phyloP scores from a whole-genome alignment of 2,113 vertebrate genomes.

The Gallinago undulata region DNA sequence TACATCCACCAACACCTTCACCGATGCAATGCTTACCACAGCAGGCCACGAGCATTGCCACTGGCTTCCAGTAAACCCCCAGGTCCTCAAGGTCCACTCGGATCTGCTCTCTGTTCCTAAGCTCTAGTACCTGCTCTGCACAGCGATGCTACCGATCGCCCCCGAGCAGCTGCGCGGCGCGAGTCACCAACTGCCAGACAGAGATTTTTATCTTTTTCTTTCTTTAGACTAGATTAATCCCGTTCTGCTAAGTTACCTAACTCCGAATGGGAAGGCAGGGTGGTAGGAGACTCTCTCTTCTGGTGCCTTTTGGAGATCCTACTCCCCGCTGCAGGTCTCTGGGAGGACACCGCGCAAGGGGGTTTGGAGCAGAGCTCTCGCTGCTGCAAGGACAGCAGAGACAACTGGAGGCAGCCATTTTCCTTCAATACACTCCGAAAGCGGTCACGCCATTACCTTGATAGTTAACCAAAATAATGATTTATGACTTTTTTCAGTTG shows the following conservation, averaged over 20 bases:
- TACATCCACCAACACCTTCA: background rate
- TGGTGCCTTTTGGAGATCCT: background rate
- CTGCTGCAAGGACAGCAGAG: background rate
- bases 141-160: fast-evolving
- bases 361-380: background rate
- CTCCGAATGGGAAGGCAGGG: background rate
- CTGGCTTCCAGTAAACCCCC: background rate
- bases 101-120: fast-evolving
- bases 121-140: background rate
- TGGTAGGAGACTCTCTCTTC: background rate
- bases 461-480: background rate
- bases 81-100: background rate
- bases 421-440: background rate
- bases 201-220: background rate
- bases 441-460: background rate
- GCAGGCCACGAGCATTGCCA: background rate
- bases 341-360: fast-evolving
- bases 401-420: background rate
- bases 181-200: background rate
- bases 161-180: background rate
- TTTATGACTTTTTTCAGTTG: background rate
- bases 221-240: background rate
- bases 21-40: background rate
- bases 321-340: background rate
- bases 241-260: background rate